Base-by-base conservation (phyloP, 1,140 invertebrate species). In the Neodiprion pinetum region DNA sequence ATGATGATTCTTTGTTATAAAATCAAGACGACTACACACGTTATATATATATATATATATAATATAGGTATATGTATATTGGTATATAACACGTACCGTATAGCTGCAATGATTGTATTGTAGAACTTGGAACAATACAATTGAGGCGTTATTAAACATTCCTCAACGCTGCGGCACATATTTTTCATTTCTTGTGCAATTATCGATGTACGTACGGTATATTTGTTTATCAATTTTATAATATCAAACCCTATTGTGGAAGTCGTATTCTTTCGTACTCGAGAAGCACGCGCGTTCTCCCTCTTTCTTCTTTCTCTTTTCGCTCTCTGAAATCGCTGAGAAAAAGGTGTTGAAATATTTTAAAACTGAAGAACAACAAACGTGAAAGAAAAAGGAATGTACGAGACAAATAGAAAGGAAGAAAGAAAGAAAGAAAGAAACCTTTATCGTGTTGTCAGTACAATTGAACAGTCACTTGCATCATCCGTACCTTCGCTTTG, bases 71-170 rank as follows among this genome's bases (percentile, higher is more conserved):
- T 68, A 68, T 68, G 10, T 14, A 68, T 69, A 69, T 69, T 69
- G 10, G 23, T 47, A 23, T 47, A 69, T 9, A 11, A 21, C 7
- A 12, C 67, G 7, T 17, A 69, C 7, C 23, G 14, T 69, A 69
- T 17, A 14, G 67, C 11, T 69, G 21, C 14, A 11, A 21, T 5
- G 40, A 69, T 69, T 69, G n/a, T 12, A 61, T 61, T 61, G 11
- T 61, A 5, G 4, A 61, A 61, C 3, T 12, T 71, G 23, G 40
- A 17, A 50, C 10, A 71, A 71, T 71, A 71, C 70, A 71, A 71
- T 71, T 48, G 70, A 71, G 7, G 48, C 48, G 70, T 71, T 71
- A 47, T 5, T 40, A 12, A 61, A 61, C 53, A 61, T 61, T 61
- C 53, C 53, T 61, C n/a, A 12, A 61, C 53, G 53, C 53, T 61